A percentile compares a stretch with the other conserved stretches of the same genome.
phyloP scores from a whole-genome alignment of 2,797 vertebrate genomes.

The Erethizon dorsatum region DNA sequence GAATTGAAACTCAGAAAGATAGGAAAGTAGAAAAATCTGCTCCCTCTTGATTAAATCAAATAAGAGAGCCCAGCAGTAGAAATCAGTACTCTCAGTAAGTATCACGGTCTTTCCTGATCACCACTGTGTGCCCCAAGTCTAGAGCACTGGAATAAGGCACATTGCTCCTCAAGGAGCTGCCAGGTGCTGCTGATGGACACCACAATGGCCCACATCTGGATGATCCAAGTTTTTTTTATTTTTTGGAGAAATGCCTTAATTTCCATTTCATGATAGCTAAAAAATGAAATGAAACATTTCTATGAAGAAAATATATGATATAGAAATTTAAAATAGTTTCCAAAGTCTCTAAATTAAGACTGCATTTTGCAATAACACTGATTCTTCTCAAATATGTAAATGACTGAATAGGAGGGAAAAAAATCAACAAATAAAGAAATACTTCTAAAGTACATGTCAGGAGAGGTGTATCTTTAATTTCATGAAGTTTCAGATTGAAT shows the following conservation, averaged over 20 bases:
- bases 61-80: background rate
- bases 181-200: background rate
- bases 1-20: conserved; percentile 16
- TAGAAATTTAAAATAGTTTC: conserved; percentile 13
- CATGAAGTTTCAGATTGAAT: conserved; percentile 33
- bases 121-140: background rate
- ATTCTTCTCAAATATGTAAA: background rate
- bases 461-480: conserved; percentile 47
- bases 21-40: background rate
- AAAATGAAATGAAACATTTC: background rate
- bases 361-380: background rate
- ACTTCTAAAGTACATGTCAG: background rate
- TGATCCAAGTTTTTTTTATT: background rate
- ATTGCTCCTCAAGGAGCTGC: background rate
- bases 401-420: background rate
- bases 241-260: background rate
- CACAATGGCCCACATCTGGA: background rate
- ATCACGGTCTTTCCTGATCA: background rate
- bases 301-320: conserved; percentile 39
- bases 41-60: background rate
- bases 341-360: background rate
- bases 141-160: background rate
- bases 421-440: background rate
- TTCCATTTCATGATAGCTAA: background rate
- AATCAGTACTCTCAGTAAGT: background rate